Base-by-base conservation (phyloP, 2,113 vertebrate species). In the Thryonomys swinderianus region DNA sequence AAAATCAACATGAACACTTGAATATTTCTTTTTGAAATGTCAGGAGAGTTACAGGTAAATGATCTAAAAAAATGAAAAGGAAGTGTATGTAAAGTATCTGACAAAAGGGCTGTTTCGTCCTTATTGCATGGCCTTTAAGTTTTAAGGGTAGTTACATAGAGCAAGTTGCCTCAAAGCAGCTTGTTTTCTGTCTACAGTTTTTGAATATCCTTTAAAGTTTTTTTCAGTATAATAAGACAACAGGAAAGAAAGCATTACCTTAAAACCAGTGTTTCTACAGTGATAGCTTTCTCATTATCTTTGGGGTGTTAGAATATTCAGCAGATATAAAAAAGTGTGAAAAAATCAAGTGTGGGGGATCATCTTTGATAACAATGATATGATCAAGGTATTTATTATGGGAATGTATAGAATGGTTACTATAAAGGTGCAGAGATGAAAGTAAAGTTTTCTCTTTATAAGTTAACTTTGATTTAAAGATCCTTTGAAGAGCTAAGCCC, bases 391-490 rank as follows among this genome's bases (percentile, higher is more conserved):
- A 20, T 67, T 18, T 37, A 21, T 30, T 71, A 64, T 4, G 7
- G 61, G 34, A 64, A n/a, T 23, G 3, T 51, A 42, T 61, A 85
- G 17, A 57, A 87, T 57, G 37, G 27, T 59, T 42, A 48, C 11
- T 4, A 1, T 71, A 18, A 13, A 4, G 0, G 3, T 25, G 30
- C 7, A 78, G 40, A n/a, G 23, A 73, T 76, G 8, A 67, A 14
- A 74, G 74, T 23, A 48, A 10, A 40, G 40, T 90, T 88, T 88
- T 37, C 2, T 16, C 7, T 11, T 21, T n/a, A 16, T 14, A 81
- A 64, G 5, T 48, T 94, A 53, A 79, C 40, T 85, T 91, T 82
- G 79, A 91, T 62, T 85, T 95, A 85, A 91, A 87, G 73, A 71
- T 76, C 23, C 34, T 79, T 82, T 74, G 91, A 88, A 88, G 27